Conservation (phyloP, 2,888 invertebrate species). For the Calliopum simillimum region DNA sequence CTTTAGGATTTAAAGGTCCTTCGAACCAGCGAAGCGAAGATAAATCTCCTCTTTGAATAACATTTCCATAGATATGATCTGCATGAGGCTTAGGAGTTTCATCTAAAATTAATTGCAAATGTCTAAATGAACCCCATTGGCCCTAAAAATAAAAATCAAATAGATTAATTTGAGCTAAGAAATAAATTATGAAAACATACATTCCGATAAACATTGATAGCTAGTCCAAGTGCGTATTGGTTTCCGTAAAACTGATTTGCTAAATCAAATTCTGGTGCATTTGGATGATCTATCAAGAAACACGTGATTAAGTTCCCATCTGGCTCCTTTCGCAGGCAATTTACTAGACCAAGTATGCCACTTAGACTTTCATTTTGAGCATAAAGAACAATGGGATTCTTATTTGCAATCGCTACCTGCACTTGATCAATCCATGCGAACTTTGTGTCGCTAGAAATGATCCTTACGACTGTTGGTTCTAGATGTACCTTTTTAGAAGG, state of each 20-base stretch:
- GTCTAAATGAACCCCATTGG: conserved; percentile 84
- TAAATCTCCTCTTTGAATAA: conserved; percentile 84
- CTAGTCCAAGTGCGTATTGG: conserved; percentile 79
- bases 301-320: conserved; percentile 76
- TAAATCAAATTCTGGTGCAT: conserved; percentile 76
- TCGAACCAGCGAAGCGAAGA: conserved; percentile 88
- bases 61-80: conserved; percentile 83
- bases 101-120: conserved; percentile 73
- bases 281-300: conserved; percentile 74
- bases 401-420: conserved; percentile 55
- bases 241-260: conserved; percentile 74
- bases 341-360: conserved; percentile 90
- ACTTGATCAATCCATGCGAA: conserved; percentile 61
- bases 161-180: background rate
- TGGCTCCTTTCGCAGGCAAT: conserved; percentile 85
- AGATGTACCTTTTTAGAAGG: conserved; percentile 45
- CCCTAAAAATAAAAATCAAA: conserved; percentile 52
- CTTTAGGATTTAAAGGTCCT: conserved; percentile 71
- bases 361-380: conserved; percentile 76
- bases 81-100: conserved; percentile 64
- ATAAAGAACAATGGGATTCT: conserved; percentile 71
- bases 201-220: conserved; percentile 80
- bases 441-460: conserved; percentile 54
- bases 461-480: conserved; percentile 51
- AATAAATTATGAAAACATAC: conserved; percentile 51